Evolutionary conservation across 2,888 invertebrate genomes (phyloP).

Genomic region (Ophonus ardosiacus): DNA sequence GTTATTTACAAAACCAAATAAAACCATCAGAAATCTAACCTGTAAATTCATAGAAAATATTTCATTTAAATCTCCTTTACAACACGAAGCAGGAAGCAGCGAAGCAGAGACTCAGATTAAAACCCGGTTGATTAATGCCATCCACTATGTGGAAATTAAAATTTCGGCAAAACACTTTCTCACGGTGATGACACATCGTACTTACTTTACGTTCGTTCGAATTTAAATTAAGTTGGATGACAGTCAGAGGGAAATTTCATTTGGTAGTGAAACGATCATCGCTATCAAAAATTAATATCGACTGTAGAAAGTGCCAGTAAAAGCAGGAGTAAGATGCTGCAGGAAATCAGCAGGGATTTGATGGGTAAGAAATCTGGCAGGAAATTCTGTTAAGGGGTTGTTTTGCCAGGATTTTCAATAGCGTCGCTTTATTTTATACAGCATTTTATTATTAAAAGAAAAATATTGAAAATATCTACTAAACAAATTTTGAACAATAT

Average conservation of each 20-base stretch:
- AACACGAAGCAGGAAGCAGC: not conserved
- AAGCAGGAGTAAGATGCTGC: slow-evolving; percentile 34
- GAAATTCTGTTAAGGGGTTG: not conserved
- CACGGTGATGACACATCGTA: slow-evolving; percentile 17
- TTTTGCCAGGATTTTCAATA: not conserved
- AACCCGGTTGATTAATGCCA: slow-evolving; percentile 45
- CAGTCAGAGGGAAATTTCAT: slow-evolving; percentile 42
- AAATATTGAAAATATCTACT: too few relatives aligned
- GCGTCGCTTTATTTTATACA: not conserved
- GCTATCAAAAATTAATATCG: slow-evolving; percentile 54
- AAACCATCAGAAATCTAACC: slow-evolving; percentile 28
- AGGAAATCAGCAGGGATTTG: slow-evolving; percentile 17
- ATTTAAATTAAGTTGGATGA: slow-evolving; percentile 40
- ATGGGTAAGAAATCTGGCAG: slow-evolving; percentile 1
- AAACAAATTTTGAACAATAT: too few relatives aligned
- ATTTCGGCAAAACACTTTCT: slow-evolving; percentile 24
- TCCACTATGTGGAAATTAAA: slow-evolving; percentile 49
- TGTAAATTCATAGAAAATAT: slow-evolving; percentile 18
- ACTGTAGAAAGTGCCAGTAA: slow-evolving; percentile 37
- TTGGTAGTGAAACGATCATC: slow-evolving; percentile 42
- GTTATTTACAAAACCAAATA: not conserved
- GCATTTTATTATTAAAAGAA: not conserved
- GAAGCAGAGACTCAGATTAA: slow-evolving; percentile 39
- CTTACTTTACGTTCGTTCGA: slow-evolving; percentile 13
- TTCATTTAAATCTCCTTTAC: slow-evolving; percentile 21